Base-by-base conservation (phyloP, 2,888 invertebrate species). In the Labia minor region DNA sequence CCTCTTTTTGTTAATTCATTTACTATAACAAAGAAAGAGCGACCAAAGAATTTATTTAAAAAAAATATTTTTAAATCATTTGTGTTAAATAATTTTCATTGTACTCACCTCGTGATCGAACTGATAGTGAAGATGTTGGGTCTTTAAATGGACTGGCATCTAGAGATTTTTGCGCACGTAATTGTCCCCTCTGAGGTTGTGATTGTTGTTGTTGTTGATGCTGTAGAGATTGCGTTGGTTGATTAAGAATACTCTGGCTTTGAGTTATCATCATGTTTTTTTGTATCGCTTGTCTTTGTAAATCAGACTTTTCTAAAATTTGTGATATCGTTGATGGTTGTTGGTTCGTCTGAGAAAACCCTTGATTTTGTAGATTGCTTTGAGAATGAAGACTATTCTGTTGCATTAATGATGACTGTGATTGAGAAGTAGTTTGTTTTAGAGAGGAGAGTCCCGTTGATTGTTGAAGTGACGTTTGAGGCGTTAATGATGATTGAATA, bases 121-220 rank as follows among this genome's bases (percentile, higher is more conserved):
- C 49, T n/a, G 49, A n/a, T 49, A 49, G 4, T 49, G 49, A 49
- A 11, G 49, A 49, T n/a, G 49, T 49, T 4, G 16, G n/a, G 4
- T 68, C 68, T 21, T 64, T 68, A 33, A 67, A 18, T 14, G 68
- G 68, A 21, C 65, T 66, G 1, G 68, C 68, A 26, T 69, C 69
- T 21, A 69, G 37, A 16, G 69, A 68, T 19, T 68, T 68, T 63
- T 69, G 69, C 1, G 66, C 33, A 19, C 69, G 66, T 11, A 69
- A 61, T 62, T 69, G 69, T 1, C 62, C 69, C 62, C 69, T 62
- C 21, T 67, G 69, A 11, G 68, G 65, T n/a, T 65, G 65, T 33
- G 64, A 66, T 21, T 62, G 65, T 26, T 19, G 26, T 37, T 64
- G 65, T 11, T 37, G 21, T 19, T 66, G 65, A 16, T 49, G 63